These are phyloP conservation scores for Toxotes jaculatrix DNA, from an alignment of 2,113 vertebrate species.

Conservation along the genomic window DNA sequence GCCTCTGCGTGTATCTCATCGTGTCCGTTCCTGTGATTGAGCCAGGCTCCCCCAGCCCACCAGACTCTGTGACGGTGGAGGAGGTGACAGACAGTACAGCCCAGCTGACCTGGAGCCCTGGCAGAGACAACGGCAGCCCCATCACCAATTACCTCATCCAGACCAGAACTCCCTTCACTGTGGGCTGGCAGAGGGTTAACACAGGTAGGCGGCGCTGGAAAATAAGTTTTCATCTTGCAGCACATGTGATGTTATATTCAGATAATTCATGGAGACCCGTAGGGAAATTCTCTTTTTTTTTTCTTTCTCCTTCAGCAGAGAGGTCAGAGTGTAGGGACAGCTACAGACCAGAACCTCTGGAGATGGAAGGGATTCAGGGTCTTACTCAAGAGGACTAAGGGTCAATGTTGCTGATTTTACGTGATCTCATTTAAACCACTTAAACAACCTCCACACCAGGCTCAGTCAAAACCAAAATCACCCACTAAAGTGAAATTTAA, in stretches of 20 bases:
- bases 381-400: slow-evolving; percentile 20
- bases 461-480: slow-evolving; percentile 2
- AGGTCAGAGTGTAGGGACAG: slow-evolving; percentile 55
- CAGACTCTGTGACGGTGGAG: slow-evolving; percentile 88
- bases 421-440: slow-evolving; percentile 48
- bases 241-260: slow-evolving; percentile 35
- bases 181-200: slow-evolving; percentile 92
- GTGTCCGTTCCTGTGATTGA: slow-evolving; percentile 66
- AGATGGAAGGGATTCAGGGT: slow-evolving; percentile 16
- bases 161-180: slow-evolving; percentile 92
- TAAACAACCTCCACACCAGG: slow-evolving; percentile 18
- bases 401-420: slow-evolving; percentile 32
- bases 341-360: slow-evolving; percentile 15
- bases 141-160: slow-evolving; percentile 89
- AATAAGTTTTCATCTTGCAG: slow-evolving; percentile 32
- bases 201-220: slow-evolving; percentile 85
- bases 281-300: slow-evolving; percentile 28
- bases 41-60: slow-evolving; percentile 92
- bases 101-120: slow-evolving; percentile 91
- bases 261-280: slow-evolving; percentile 40
- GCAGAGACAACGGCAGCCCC: slow-evolving; percentile 92
- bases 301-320: not conserved
- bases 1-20: slow-evolving; percentile 59
- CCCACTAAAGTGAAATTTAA: too few species aligned
- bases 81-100: slow-evolving; percentile 94